Evolutionary conservation across 2,888 invertebrate species (phyloP).

Genomic region (Eubasilissa splendida): DNA sequence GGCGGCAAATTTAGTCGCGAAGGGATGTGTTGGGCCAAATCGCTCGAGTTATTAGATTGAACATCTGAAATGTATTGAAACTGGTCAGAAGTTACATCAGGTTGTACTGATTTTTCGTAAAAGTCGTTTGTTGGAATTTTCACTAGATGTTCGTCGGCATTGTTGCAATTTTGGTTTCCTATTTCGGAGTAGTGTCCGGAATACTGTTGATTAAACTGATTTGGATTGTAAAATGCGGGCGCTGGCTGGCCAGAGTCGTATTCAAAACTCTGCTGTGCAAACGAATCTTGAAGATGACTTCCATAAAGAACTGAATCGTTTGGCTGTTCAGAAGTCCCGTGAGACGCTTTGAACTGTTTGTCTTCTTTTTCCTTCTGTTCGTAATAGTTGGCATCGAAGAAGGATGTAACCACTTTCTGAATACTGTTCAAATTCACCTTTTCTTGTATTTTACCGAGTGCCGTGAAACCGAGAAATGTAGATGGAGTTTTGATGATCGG

Average conservation of each 20-base stretch:
- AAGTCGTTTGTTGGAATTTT: too few relatives aligned
- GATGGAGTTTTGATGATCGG: background rate
- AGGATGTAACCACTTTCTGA: constrained; percentile 69
- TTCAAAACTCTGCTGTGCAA: background rate
- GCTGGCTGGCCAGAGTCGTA: background rate
- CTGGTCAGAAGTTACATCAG: background rate
- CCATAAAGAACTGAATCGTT: background rate
- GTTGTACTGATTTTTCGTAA: too few relatives aligned
- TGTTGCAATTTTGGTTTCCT: background rate
- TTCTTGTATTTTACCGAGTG: constrained; percentile 48
- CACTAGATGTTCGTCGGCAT: too few relatives aligned
- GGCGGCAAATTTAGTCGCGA: constrained; percentile 11
- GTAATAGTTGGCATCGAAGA: constrained; percentile 66
- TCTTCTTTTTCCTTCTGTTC: constrained; percentile 38
- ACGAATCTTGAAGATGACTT: background rate
- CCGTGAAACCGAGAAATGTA: constrained; percentile 6
- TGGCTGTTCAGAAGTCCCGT: constrained; percentile 30
- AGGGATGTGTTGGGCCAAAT: background rate
- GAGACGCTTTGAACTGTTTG: background rate
- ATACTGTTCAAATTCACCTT: constrained; percentile 70
- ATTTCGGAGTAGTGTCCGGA: background rate
- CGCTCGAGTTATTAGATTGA: constrained; percentile 16
- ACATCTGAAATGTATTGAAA: constrained; percentile 2
- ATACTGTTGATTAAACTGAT: background rate
- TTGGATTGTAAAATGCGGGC: background rate